Evolutionary conservation across 2,888 invertebrate genomes (phyloP), one percentile per base, ranked within the genome.

Genomic region (Lamproptera curius): DNA sequence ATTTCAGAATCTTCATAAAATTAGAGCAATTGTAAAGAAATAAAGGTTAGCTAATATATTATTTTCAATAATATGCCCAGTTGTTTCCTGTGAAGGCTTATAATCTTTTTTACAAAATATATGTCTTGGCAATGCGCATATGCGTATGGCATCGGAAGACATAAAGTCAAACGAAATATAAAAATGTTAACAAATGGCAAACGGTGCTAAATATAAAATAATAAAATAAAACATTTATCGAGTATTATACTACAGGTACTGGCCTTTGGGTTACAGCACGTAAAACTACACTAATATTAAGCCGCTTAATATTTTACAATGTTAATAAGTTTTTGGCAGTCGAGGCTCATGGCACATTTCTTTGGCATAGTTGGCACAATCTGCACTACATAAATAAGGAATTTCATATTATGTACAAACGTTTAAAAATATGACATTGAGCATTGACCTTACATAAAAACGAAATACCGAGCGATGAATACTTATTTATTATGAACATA

Each of bases 161-260:
- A 31, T 11, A 10, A 28, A 39, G n/a, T 6, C 16, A 0, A 2
- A 35, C 23, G n/a, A 26, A 10, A 14, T 9, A 15, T 23, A 11
- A 1, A n/a, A 26, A 35, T 1, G 31, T 14, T 10, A 31, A n/a
- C 16, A 46, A 34, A n/a, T 10, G 16, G 23, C 59, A 59, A 67
- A 63, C 70, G 62, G 60, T 66, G 28, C 10, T 28, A 28, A 31
- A 31, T 31, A 31, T n/a, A 31, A 31, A 31, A 9, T 31, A 31
- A 70, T 66, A 67, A 62, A 68, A 66, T 66, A 67, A 67, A 56
- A n/a, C n/a, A 65, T 63, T 56, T 62, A 58, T 58, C 45, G 85
- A 86, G 86, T 84, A 86, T 86, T 79, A 71, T 68, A 58, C 61
- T 76, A 80, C 82, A 85, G 86, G 85, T 83, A 87, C 86, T 73